phyloP scores from a whole-genome alignment of 2,797 vertebrate genomes.

The Argentina silus region DNA sequence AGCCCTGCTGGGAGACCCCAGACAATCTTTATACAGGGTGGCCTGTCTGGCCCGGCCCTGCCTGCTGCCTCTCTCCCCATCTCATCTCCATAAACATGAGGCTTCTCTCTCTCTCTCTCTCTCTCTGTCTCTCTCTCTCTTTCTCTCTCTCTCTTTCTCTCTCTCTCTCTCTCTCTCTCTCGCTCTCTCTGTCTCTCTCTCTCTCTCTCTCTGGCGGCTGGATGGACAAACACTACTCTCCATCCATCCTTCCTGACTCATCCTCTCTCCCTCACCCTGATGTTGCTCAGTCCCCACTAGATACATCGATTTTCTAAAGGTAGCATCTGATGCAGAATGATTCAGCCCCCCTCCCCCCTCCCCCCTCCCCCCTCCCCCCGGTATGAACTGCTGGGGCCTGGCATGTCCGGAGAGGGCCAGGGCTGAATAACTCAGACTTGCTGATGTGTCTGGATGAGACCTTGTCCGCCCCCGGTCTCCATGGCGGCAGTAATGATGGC shows the following conservation, averaged over 20 bases:
- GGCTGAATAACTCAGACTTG: conserved; percentile 73
- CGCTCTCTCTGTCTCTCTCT: conserved; percentile 15
- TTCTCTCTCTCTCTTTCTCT: background rate
- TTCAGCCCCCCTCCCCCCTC: conserved; percentile 43
- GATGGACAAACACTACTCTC: no score
- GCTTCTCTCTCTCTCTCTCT: conserved; percentile 37
- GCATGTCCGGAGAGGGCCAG: conserved; percentile 56
- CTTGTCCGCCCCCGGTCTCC: conserved; percentile 70
- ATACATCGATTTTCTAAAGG: conserved; percentile 68
- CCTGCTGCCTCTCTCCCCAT: conserved; percentile 23
- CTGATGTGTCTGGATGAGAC: conserved; percentile 73
- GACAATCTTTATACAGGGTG: conserved; percentile 28
- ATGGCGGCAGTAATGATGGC: conserved; percentile 74
- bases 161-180: conserved; percentile 10
- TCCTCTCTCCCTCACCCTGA: conserved; percentile 32
- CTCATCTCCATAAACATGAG: conserved; percentile 62
- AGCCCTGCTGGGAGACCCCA: conserved; percentile 23
- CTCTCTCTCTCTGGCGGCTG: background rate
- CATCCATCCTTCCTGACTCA: conserved; percentile 21
- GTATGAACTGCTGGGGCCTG: conserved; percentile 57
- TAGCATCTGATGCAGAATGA: conserved; percentile 64
- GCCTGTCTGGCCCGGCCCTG: conserved; percentile 5
- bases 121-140: background rate
- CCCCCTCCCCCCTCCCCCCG: conserved; percentile 45
- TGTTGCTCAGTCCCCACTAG: conserved; percentile 35